Percentiles rank a stretch among this genome's conserved stretches.
Evolutionary conservation across 2,888 invertebrate genomes (phyloP).

Genomic region (Conops quadrifasciatus): DNA sequence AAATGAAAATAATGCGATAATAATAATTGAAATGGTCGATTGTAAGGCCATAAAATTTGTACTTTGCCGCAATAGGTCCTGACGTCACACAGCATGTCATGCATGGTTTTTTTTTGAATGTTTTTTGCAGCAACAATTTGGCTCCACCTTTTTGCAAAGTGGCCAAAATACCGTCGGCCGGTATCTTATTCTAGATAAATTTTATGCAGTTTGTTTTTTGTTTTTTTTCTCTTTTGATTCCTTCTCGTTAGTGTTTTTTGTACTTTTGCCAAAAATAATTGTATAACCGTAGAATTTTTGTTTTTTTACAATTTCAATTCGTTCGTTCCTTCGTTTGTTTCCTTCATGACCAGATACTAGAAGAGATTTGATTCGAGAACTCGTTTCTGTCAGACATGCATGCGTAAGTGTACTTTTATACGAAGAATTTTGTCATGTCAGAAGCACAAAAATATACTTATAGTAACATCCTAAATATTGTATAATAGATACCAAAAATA

Average conservation of each 20-base stretch:
- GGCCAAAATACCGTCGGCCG: constrained; percentile 34
- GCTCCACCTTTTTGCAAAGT: constrained; percentile 37
- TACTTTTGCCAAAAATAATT: constrained; percentile 61
- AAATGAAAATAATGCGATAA: too few relatives aligned
- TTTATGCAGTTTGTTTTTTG: constrained; percentile 22
- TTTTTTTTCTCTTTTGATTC: too few relatives aligned
- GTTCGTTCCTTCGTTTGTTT: constrained; percentile 31
- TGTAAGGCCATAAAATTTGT: constrained; percentile 5
- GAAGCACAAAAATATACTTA: not conserved
- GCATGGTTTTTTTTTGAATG: constrained; percentile 14
- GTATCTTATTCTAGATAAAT: constrained; percentile 18
- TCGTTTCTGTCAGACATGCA: not conserved
- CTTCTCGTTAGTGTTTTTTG: constrained; percentile 48
- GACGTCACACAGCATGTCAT: constrained; percentile 22
- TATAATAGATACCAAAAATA: too few relatives aligned
- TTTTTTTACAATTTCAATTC: constrained; percentile 52
- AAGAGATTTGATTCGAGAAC: not conserved
- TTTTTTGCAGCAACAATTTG: constrained; percentile 28
- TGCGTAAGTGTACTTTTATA: not conserved
- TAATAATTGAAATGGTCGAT: constrained; percentile 17
- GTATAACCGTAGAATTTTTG: constrained; percentile 42
- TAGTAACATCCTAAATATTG: not conserved
- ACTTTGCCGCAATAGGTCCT: constrained; percentile 30
- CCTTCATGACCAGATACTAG: not conserved
- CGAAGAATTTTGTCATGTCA: not conserved